Evolutionary conservation across 1,140 invertebrate genomes (phyloP), one percentile per base, ranked within the genome.

Genomic region (Linepithema humile): DNA sequence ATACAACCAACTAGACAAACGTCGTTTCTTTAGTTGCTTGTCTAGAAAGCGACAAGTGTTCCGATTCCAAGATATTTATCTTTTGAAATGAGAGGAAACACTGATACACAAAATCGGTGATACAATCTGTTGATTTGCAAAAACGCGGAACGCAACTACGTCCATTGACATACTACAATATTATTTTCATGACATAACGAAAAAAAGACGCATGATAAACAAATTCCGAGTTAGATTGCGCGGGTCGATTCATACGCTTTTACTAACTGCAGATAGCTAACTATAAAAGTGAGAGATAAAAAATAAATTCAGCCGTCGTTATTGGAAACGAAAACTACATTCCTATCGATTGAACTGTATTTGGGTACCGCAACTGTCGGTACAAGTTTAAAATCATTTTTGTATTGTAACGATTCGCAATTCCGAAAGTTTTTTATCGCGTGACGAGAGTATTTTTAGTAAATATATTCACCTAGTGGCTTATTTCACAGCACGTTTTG

Each of bases 121-220:
- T 10, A 40, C 12, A 3, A 38, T 40, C 29, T 26, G 40, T 60
- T 26, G 23, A 70, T 60, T 45, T 53, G 15, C 3, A 7, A 74
- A 74, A 48, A 32, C 7, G 20, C 15, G 10, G 5, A 2, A 55
- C 23, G 48, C 23, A 17, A 29, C 45, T 15, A n/a, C n/a, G 60
- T 80, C 64, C 69, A 87, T 87, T 86, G 74, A 88, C 62, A 74
- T 50, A 74, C 64, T 53, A 15, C 6, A 65, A 4, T 83, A 74
- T 74, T 50, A 72, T 80, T 86, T 59, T 74, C 73, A 70, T 53
- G 72, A 80, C 55, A 26, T 20, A 45, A 60, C 62, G 60, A 80
- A 43, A 78, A 29, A 29, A 48, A 23, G 12, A 40, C 12, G 17
- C 23, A 7, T 23, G 35, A 70, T n/a, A 80, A 65, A 77, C 60